These are phyloP conservation scores for Mesocentrotus franciscanus DNA, from an alignment of 53 echinoderm and acorn worm species.

Conservation along the genomic window DNA sequence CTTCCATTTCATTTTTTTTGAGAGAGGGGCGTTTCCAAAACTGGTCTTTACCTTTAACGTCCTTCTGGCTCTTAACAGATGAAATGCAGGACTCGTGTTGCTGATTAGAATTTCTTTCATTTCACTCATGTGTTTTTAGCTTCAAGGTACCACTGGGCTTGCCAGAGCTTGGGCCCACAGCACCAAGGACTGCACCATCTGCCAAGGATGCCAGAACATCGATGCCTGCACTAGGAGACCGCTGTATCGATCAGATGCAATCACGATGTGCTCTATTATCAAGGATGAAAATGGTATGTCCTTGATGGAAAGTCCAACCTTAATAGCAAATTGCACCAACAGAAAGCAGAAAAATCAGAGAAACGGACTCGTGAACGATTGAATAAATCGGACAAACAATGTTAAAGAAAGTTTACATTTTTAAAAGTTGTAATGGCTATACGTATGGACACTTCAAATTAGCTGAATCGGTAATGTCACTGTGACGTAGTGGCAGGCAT, in stretches of 20 bases:
- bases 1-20: too few relatives aligned
- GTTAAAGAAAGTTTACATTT: not conserved
- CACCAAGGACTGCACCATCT: conserved; percentile 58
- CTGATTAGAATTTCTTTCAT: too few relatives aligned
- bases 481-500: too few relatives aligned
- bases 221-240: conserved; percentile 48
- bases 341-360: too few relatives aligned
- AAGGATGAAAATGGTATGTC: conserved; percentile 50
- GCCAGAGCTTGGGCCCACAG: conserved; percentile 14
- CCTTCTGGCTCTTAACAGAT: too few relatives aligned
- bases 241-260: not conserved
- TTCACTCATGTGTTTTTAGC: not conserved
- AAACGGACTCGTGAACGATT: too few relatives aligned
- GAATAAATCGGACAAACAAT: not conserved
- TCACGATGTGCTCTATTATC: conserved; percentile 54
- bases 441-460: too few relatives aligned
- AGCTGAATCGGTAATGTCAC: too few relatives aligned
- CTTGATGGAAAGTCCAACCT: not conserved
- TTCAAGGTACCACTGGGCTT: not conserved
- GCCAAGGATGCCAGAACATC: conserved; percentile 56
- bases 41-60: too few relatives aligned
- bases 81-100: too few relatives aligned
- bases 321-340: too few relatives aligned
- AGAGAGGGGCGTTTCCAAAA: too few relatives aligned
- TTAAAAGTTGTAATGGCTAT: not conserved